Base-by-base conservation (phyloP, 2,888 invertebrate genomes). In the Lycocerus yunnanus region DNA sequence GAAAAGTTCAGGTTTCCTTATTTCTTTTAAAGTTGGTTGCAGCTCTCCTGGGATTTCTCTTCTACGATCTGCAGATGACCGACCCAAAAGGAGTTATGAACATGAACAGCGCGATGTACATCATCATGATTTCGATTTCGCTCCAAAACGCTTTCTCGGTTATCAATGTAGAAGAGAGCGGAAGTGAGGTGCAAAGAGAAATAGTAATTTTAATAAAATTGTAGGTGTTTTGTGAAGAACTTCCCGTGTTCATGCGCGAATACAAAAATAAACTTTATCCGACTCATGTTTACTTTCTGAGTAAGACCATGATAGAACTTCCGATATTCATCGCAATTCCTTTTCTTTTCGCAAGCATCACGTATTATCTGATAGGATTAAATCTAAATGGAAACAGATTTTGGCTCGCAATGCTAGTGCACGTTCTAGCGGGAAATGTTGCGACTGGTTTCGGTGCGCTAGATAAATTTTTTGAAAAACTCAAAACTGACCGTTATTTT, bases 111-210 rank as follows among this genome's bases (percentile, higher is more conserved):
- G 96, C 94, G 20, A 90, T 97, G 71, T 97, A 97, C 86, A 92
- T 97, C 84, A 94, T 97, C 85, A 90, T 97, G 66, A 95, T 95
- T 14, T 97, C 96, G 84, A 94, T 97, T 93, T 97, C 97, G 6
- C 97, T 97, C 87, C 95, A 96, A 83, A 97, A 97, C 86, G 93
- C 97, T n/a, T 97, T 97, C 84, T 95, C 97, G 76, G 97, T 98
- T 60, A 93, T 97, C 74, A 95, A 94, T 86, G 98, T 97, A 87
- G 27, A 27, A 13, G 43, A n/a, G n/a, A n/a, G n/a, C n/a, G 43
- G 2, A 43, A 4, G 43, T 8, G n/a, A 11, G 1, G 3, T 1
- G 8, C 8, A 21, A 21, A 1, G 21, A 21, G 9, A 9, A 21
- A 8, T 21, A 21, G 9, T 8, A 2, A 21, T 21, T 0, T n/a